These are phyloP conservation scores for Ardeotis arabs DNA, from an alignment of 2,113 vertebrate genomes.

Conservation along the genomic window DNA sequence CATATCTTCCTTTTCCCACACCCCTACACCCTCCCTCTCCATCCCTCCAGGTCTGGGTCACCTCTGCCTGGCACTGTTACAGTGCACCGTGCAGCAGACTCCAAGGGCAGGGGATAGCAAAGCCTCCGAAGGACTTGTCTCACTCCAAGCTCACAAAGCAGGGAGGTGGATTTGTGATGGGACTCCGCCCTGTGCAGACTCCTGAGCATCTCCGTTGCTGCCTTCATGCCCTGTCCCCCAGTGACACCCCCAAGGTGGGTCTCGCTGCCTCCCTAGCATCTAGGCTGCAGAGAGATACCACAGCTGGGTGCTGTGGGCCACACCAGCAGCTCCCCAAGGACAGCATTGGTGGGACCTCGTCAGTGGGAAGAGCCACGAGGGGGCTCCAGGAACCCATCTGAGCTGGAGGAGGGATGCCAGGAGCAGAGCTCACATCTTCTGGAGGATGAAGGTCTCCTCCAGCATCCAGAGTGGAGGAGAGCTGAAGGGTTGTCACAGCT, in stretches of 20 bases:
- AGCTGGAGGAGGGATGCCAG: not conserved
- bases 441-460: not conserved
- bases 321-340: not conserved
- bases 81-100: rapidly evolving
- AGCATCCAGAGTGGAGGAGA: not conserved
- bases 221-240: not conserved
- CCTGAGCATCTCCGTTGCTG: not conserved
- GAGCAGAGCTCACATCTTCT: not conserved
- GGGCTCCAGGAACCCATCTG: conserved; percentile 52
- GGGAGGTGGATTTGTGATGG: not conserved
- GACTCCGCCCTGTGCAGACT: not conserved
- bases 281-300: not conserved
- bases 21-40: rapidly evolving
- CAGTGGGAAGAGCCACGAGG: conserved; percentile 32
- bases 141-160: not conserved
- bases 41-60: not conserved
- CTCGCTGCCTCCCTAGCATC: not conserved
- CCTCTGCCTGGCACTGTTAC: not conserved
- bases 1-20: not conserved
- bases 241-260: not conserved
- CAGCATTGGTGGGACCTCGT: not conserved
- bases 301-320: not conserved
- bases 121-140: rapidly evolving
- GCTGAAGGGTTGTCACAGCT: not conserved
- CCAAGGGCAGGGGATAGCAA: not conserved